Evolutionary conservation across 1,140 invertebrate species (phyloP), one percentile per base, ranked within the genome.

Genomic region (Augochlora pura): DNA sequence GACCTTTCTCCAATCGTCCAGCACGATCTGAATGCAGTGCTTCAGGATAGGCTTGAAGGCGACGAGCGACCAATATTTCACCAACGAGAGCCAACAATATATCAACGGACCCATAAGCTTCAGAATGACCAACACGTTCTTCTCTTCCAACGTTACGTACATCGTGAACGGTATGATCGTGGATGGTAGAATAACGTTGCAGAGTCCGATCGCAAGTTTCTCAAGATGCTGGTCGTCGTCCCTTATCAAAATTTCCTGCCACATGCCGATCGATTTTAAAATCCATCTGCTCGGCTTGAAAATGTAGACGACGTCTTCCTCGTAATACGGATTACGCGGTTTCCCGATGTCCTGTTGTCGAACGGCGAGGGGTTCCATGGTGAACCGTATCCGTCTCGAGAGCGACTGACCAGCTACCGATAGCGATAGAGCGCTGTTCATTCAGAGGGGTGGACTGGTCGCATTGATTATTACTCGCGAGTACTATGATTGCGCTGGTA

Each of bases 1-100:
- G 0, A 86, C 74, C 57, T 67, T 46, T 46, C 49, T 49, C 89
- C 88, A 90, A 54, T 90, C 88, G 1, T 2, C 23, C 1, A 81
- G 42, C n/a, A 90, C 68, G 6, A 67, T 39, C 14, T 81, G 27
- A 32, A 90, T 71, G 38, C 88, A 90, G 0, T 10, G 14, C 9
- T 54, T 27, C 23, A 85, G 77, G 0, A 32, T 70, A 6, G 65
- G 66, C 0, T 67, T 77, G 18, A 67, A 71, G 21, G 49, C 21
- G 2, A 12, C 21, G n/a, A 85, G 82, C 0, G 62, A 64, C 23
- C 65, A 84, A 7, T 82, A 85, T 10, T 87, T 87, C 0, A 68
- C 49, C 52, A 80, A 27, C 1, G 81, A 42, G 1, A 32, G 69
- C 7, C 65, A 2, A 9, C 78, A 82, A 46, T 84, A 82, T 2